Evolutionary conservation across 2,888 invertebrate species (phyloP), one percentile per base, ranked within the genome.

Genomic region (Scotopteryx bipunctaria): DNA sequence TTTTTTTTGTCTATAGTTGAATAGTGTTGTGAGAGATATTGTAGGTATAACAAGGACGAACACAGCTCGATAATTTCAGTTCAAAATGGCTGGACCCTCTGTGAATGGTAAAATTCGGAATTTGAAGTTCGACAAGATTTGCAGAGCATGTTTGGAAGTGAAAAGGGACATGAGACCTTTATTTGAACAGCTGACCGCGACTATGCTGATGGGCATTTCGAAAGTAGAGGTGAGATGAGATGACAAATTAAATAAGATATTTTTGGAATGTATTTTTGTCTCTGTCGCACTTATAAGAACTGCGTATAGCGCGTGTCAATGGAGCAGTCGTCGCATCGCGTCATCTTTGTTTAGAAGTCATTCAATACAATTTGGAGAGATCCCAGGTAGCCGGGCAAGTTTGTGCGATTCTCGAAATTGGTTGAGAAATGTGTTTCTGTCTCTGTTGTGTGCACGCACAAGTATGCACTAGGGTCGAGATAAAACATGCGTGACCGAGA

Each of bases 151-250:
- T 78, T 84, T 93, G 67, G 91, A 91, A 61, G 87, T 91, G 64
- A 93, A 93, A 70, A 93, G 92, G 71, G 93, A 93, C 68, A 93
- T 93, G 93, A 83, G 93, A 63, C 93, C 93, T 17, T 73, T 93
- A 53, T 93, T 93, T 68, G 92, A 92, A 61, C 93, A 93, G 73
- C 91, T 92, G 59, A 92, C 93, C 31, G 92, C 93, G 11, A 92
- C 93, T 60, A 93, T 93, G 93, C 66, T 93, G 63, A 93, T 92
- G 92, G 92, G 92, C 60, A 92, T 92, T 78, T 91, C 93, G 49
- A 91, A 91, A 76, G 91, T 93, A 59, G 90, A 91, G 81, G 92
- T 92, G 81, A 89, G 82, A 81, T 75, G 75, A 76, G 76, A n/a
- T n/a, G n/a, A n/a, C n/a, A 73, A 77, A 73, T 77, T 71, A 73